phyloP scores from a whole-genome alignment of 2,113 vertebrate genomes.

The Pungitius pungitius region DNA sequence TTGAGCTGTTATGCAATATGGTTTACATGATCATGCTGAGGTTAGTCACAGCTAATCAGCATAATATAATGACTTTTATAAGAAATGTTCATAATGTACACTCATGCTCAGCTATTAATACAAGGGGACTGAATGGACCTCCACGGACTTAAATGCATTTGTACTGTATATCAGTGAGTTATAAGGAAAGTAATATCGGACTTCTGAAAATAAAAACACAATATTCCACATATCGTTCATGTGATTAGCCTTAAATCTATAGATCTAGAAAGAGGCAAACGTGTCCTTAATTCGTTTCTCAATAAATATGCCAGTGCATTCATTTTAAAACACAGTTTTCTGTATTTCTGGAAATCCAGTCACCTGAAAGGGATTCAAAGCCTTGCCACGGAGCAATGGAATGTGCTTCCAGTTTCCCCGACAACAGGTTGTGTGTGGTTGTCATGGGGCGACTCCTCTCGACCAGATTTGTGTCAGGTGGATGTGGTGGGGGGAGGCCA shows the following conservation, averaged over 20 bases:
- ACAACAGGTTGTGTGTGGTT: not conserved
- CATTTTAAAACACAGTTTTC: not conserved
- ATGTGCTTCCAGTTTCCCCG: not conserved
- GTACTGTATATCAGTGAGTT: not conserved
- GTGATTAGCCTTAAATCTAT: not conserved
- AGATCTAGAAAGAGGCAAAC: not conserved
- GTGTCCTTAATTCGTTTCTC: not conserved
- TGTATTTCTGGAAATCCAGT: no score
- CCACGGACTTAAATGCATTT: not conserved
- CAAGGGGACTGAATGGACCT: not conserved
- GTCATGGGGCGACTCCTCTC: no score
- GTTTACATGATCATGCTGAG: not conserved
- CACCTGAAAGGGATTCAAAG: no score
- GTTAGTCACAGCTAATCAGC: conserved; percentile 14
- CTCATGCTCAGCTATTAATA: not conserved
- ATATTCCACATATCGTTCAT: not conserved
- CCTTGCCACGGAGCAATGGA: not conserved
- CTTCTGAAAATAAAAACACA: not conserved
- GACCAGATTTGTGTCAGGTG: no score
- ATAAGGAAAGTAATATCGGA: not conserved
- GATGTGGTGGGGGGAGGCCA: no score
- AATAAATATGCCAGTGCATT: not conserved
- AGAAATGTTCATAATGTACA: not conserved
- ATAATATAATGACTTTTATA: not conserved
- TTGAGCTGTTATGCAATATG: not conserved